Evolutionary conservation across 2,888 invertebrate species (phyloP).

Genomic region (Microchrysa polita): DNA sequence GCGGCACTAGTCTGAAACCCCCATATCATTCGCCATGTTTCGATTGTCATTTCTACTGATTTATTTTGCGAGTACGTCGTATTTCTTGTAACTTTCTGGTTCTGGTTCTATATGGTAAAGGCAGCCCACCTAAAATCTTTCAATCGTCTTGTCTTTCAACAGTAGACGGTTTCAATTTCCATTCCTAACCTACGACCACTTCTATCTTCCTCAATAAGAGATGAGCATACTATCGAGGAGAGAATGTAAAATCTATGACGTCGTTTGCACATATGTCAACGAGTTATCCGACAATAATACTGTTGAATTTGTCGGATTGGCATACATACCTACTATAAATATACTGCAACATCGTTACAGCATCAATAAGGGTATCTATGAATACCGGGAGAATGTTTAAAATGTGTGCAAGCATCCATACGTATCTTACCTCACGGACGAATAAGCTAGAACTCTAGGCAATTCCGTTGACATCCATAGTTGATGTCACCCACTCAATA

Average conservation of each 20-base stretch:
- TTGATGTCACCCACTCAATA: not conserved
- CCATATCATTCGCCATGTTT: not conserved
- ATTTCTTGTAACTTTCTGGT: not conserved
- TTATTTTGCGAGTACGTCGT: not conserved
- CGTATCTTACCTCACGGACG: too few species aligned
- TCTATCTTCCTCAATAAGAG: too few species aligned
- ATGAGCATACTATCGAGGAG: not conserved
- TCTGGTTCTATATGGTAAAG: too few species aligned
- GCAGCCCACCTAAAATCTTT: not conserved
- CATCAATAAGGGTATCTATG: not conserved
- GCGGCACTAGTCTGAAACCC: too few species aligned
- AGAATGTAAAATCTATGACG: conserved; percentile 19
- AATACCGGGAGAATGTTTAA: too few species aligned
- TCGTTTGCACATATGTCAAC: conserved; percentile 34
- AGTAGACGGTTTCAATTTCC: conserved; percentile 22
- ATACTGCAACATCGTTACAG: not conserved
- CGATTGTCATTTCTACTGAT: conserved; percentile 34
- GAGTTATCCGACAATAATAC: conserved; percentile 25
- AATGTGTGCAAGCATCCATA: too few species aligned
- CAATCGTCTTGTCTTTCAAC: not conserved
- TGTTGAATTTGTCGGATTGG: conserved; percentile 30
- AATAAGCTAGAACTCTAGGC: not conserved
- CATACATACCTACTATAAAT: conserved; percentile 1
- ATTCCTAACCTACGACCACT: not conserved
- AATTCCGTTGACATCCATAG: not conserved